Conservation (phyloP, 2,797 vertebrate genomes). For the Coilia nasus region DNA sequence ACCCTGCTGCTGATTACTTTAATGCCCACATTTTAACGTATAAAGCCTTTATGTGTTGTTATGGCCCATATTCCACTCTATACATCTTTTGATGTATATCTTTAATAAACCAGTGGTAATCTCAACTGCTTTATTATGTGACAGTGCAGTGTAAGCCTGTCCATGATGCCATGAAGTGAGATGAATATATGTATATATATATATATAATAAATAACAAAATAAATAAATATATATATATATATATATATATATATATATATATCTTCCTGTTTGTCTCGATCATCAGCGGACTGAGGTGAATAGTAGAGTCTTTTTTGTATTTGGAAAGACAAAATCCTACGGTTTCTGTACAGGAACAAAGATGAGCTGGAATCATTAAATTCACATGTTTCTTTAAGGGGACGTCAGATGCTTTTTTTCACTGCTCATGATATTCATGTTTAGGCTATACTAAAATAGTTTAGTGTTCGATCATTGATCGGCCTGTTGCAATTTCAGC, state of each 20-base stretch:
- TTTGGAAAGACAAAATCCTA: neutral
- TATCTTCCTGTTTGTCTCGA: neutral
- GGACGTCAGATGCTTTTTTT: too few species aligned
- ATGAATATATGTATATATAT: neutral
- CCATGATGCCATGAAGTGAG: neutral
- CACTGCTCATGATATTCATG: too few species aligned
- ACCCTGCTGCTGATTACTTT: neutral
- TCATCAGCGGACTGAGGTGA: neutral
- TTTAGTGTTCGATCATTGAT: too few species aligned
- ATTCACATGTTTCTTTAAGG: too few species aligned
- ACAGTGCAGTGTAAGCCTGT: neutral
- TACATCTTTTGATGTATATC: slow-evolving; percentile 44
- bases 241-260: too few species aligned
- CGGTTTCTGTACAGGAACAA: neutral
- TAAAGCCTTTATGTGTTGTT: neutral
- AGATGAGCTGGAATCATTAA: too few species aligned
- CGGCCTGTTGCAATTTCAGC: too few species aligned
- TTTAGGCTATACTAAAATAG: too few species aligned
- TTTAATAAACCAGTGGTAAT: slow-evolving; percentile 30
- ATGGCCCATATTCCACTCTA: neutral
- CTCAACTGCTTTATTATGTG: neutral
- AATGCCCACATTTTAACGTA: neutral
- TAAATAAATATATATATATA: too few species aligned
- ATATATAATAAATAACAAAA: too few species aligned
- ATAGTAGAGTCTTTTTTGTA: neutral